Percentiles rank a stretch among this genome's conserved stretches.
Evolutionary conservation across 2,113 vertebrate species (phyloP).

Genomic region (Loxodonta africana): DNA sequence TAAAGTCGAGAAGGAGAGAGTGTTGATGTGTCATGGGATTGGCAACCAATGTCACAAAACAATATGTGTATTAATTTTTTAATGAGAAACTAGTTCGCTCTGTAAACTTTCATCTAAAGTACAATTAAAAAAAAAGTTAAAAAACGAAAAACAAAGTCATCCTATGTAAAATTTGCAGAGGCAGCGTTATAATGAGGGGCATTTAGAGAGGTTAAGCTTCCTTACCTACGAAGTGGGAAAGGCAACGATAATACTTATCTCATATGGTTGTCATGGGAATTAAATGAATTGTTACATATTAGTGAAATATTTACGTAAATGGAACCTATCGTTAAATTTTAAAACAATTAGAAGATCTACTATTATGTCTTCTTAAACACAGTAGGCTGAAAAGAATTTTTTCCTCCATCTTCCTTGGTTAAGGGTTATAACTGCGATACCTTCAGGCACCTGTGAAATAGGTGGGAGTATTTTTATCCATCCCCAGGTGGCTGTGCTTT

Average conservation of each 20-base stretch:
- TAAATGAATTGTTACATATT: neutral
- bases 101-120: too few relatives aligned
- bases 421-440: neutral
- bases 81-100: too few relatives aligned
- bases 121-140: too few relatives aligned
- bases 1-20: too few relatives aligned
- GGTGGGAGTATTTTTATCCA: neutral
- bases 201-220: neutral
- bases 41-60: too few relatives aligned
- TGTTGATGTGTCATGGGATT: too few relatives aligned
- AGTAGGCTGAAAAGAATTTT: neutral
- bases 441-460: neutral
- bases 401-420: neutral
- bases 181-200: too few relatives aligned
- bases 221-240: neutral
- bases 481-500: neutral
- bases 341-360: constrained; percentile 23
- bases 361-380: neutral
- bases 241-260: neutral
- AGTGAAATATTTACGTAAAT: constrained; percentile 12
- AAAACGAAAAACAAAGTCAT: too few relatives aligned
- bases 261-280: neutral
- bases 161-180: too few relatives aligned
- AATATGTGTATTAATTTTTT: too few relatives aligned
- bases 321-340: neutral